A percentile compares a stretch with the other conserved stretches of the same genome.
Conservation (phyloP, 2,888 invertebrate genomes). For the Hermodice carunculata region DNA sequence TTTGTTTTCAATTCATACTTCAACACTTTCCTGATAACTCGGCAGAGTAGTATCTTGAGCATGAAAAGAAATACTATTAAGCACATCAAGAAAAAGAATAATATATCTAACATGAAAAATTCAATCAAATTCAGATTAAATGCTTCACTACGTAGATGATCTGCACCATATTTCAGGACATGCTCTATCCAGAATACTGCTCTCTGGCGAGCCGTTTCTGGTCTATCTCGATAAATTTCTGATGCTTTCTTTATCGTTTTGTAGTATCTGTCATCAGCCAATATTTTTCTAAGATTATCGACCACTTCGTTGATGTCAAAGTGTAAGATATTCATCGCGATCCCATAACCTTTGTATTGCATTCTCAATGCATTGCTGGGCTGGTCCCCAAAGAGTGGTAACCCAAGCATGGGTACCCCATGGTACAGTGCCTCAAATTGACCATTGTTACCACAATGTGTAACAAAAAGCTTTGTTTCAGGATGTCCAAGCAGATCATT, state of each 20-base stretch:
- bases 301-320: conserved; percentile 26
- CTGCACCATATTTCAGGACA: conserved; percentile 49
- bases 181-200: conserved; percentile 51
- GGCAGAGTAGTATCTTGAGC: too few relatives aligned
- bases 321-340: background rate
- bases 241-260: conserved; percentile 37
- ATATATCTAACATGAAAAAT: conserved; percentile 44
- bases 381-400: conserved; percentile 47
- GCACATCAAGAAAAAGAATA: too few relatives aligned
- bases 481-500: conserved; percentile 29
- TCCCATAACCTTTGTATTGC: conserved; percentile 22
- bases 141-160: conserved; percentile 42
- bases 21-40: too few relatives aligned
- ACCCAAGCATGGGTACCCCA: conserved; percentile 47
- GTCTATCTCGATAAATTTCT: conserved; percentile 28
- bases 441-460: conserved; percentile 50
- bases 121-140: conserved; percentile 45
- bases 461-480: conserved; percentile 45
- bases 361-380: conserved; percentile 37
- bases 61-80: too few relatives aligned
- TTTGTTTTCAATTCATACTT: too few relatives aligned
- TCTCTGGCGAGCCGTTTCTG: conserved; percentile 36
- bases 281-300: conserved; percentile 27
- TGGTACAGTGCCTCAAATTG: conserved; percentile 47
- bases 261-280: conserved; percentile 29